A percentile compares a stretch with the other conserved stretches of the same genome.
Conservation (phyloP, 2,797 vertebrate species). For the Borostomias antarcticus region DNA sequence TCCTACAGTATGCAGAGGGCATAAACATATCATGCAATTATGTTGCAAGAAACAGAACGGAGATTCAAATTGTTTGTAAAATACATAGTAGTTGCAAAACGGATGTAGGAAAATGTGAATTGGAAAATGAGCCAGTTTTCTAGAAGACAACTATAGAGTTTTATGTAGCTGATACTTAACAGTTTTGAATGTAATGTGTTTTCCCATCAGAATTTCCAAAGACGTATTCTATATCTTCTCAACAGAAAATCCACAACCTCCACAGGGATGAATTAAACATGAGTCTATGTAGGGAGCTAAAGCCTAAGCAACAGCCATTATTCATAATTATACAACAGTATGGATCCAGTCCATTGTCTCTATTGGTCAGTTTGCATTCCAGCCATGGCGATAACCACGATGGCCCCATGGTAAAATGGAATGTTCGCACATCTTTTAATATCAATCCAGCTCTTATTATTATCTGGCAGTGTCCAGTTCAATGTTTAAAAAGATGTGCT, state of each 20-base stretch:
- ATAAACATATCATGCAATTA: background rate
- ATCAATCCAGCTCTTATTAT: too few species aligned
- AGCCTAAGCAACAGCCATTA: background rate
- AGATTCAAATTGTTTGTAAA: conserved; percentile 5
- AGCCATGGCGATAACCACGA: too few species aligned
- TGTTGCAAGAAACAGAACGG: background rate
- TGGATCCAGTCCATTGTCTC: too few species aligned
- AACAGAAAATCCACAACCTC: background rate
- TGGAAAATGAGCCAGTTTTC: background rate
- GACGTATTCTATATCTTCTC: background rate
- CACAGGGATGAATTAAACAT: background rate
- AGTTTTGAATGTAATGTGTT: background rate
- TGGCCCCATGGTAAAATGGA: too few species aligned
- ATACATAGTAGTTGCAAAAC: background rate
- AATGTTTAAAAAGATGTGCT: too few species aligned
- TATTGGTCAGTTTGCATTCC: too few species aligned
- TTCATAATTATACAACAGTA: too few species aligned
- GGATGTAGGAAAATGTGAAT: conserved; percentile 6
- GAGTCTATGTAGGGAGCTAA: background rate
- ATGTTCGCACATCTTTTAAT: too few species aligned
- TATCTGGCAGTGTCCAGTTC: too few species aligned
- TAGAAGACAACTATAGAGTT: background rate
- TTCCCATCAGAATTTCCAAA: background rate
- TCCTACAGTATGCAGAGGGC: background rate
- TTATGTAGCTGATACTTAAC: background rate